Evolutionary conservation across 2,888 invertebrate species (phyloP), one percentile per base, ranked within the genome.

Genomic region (Gymnosoma rotundatum): DNA sequence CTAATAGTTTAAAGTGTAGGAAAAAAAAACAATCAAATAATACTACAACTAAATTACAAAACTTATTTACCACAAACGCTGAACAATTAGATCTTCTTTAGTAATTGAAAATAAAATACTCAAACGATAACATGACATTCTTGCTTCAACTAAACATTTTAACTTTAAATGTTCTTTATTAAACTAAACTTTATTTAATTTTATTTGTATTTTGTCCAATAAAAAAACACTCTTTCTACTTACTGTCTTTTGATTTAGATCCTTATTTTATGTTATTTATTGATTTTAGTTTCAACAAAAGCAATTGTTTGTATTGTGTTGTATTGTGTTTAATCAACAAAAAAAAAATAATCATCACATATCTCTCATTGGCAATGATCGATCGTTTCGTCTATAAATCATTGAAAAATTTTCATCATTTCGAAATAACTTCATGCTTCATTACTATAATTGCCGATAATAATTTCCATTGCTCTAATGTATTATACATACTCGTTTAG

Each of bases 241-340:
- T 54, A 42, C 63, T 81, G 60, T 81, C 69, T 73, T 61, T 83
- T 76, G 14, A 58, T 60, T 74, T 84, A 64, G 48, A 50, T 72
- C n/a, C 54, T 38, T 70, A 36, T 69, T 74, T 67, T 56, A 42
- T 52, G 20, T 70, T 52, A n/a, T 70, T 81, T 61, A 32, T 60
- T 36, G 69, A 56, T 25, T 84, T 81, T 84, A 60, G 69, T 76
- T 84, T 21, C 6, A 66, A n/a, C 32, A 74, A 66, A 66, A 54
- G 54, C 69, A 63, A 81, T 70, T 81, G 81, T 84, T 84, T 78
- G 83, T 74, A 80, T 84, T 80, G 84, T 84, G 81, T 84, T 84
- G 78, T 80, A 81, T 81, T 81, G 84, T 84, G 78, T 84, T 81
- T 81, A 56, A 78, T 74, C 61, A 67, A 32, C 32, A 32, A 32